Base-by-base conservation (phyloP, 2,113 vertebrate species). In the Bambusicola thoracicus region DNA sequence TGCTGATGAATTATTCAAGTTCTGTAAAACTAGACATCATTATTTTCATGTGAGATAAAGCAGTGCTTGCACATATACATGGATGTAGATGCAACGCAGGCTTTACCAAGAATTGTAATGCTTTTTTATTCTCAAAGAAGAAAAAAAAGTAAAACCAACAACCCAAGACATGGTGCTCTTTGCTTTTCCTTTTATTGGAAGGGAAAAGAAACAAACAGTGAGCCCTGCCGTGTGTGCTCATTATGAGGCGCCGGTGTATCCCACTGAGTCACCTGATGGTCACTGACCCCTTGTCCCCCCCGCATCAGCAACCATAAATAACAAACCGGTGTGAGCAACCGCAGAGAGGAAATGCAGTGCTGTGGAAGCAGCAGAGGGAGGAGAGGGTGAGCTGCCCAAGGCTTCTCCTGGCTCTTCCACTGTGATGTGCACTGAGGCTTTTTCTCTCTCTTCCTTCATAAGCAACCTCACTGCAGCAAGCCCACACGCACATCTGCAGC, bases 1-100 rank as follows among this genome's bases (percentile, higher is more conserved):
- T 27, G 68, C 38, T 6, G 5, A 93, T 94, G 85, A 95, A 92
- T 96, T 92, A 96, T 93, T 94, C 95, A 94, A 8, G 44, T 36
- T 92, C 72, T 85, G 78, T 80, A 69, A 56, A 84, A 30, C 32
- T 21, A 94, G 91, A 68, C 87, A 70, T 91, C 70, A 63, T 93
- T 82, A 87, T 85, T 82, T 85, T 85, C 81, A 4, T 30, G 75
- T 2, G 67, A 85, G 87, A 89, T 74, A 53, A 91, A 91, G 68
- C 59, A 81, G 68, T 3, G 7, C 85, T 58, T 73, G 85, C 82
- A 91, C 92, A 6, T 49, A 66, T 25, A 85, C 85, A 34, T 14
- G 88, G 88, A 55, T 80, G 76, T 40, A 81, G 92, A 88, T 81
- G 72, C 5, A 92, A 92, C 19, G 74, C 41, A 0, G 3, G 72